These are phyloP conservation scores for Drosophila seguyi DNA, from an alignment of 1,140 invertebrate genomes.

Conservation along the genomic window DNA sequence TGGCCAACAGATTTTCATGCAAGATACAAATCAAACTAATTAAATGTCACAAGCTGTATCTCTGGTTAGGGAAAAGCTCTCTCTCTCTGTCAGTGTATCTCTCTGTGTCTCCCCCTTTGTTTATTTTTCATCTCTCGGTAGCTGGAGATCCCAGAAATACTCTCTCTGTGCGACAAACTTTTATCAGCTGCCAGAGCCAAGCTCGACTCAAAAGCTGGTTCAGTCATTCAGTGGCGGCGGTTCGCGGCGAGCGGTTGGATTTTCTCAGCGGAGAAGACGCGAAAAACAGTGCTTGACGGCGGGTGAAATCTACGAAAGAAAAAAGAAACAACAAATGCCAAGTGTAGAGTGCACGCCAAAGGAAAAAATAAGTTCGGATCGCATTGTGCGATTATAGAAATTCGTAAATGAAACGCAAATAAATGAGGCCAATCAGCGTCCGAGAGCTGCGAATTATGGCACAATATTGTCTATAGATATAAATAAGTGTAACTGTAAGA, in stretches of 20 bases:
- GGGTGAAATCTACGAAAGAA: conserved; percentile 74
- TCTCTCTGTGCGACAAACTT: conserved; percentile 32
- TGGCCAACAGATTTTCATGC: conserved; percentile 24
- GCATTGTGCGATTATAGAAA: conserved; percentile 43
- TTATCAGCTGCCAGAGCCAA: conserved; percentile 54
- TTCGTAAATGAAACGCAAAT: conserved; percentile 64
- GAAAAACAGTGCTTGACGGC: conserved; percentile 39
- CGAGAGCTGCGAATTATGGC: conserved; percentile 70
- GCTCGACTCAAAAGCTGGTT: conserved; percentile 70
- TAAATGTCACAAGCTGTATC: conserved; percentile 47
- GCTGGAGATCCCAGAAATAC: neutral
- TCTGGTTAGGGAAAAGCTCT: conserved; percentile 12
- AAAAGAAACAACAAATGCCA: conserved; percentile 33
- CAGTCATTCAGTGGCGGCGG: conserved; percentile 47
- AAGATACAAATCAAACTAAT: conserved; percentile 56
- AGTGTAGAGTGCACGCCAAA: conserved; percentile 57
- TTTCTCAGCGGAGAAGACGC: conserved; percentile 31
- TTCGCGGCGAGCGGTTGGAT: conserved; percentile 61
- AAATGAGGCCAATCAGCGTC: conserved; percentile 63
- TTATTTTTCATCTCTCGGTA: conserved; percentile 1
- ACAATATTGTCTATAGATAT: conserved; percentile 60
- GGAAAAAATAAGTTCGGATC: conserved; percentile 49
- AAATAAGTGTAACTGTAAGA: conserved; percentile 41
- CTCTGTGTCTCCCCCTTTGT: conserved; percentile 2
- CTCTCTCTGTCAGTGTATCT: neutral